Percentiles rank a stretch among this genome's conserved stretches.
These are phyloP conservation scores for Spicauda simplicius DNA, from an alignment of 2,888 invertebrate species.

Conservation along the genomic window DNA sequence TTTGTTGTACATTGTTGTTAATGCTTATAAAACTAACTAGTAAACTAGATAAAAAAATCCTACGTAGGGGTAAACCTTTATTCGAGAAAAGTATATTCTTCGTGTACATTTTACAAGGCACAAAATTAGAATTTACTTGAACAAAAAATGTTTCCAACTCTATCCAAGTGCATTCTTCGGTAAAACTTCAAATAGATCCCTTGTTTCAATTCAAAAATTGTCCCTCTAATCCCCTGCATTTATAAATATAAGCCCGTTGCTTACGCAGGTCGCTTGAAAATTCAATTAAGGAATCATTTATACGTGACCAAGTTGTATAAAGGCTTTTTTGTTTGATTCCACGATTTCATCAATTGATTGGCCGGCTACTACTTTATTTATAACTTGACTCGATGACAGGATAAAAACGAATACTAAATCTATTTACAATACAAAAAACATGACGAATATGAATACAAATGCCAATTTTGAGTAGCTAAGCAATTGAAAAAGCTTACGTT, in stretches of 20 bases:
- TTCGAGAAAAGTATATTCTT: too few species aligned
- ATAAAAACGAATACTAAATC: background rate
- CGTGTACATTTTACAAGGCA: too few species aligned
- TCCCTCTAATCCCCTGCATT: background rate
- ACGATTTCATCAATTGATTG: conserved; percentile 26
- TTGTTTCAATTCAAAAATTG: conserved; percentile 15
- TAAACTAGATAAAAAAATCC: too few species aligned
- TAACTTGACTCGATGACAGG: conserved; percentile 15
- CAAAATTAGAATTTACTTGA: background rate
- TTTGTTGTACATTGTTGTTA: too few species aligned
- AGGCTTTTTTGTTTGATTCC: conserved; percentile 38
- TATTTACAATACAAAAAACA: background rate
- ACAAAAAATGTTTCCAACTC: background rate
- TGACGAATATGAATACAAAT: too few species aligned
- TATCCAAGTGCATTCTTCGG: conserved; percentile 10
- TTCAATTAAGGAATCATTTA: conserved; percentile 54
- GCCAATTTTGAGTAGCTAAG: too few species aligned
- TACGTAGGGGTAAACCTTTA: too few species aligned
- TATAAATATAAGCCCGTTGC: conserved; percentile 2
- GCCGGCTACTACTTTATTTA: background rate
- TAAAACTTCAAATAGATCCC: conserved; percentile 13
- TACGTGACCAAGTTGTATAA: conserved; percentile 52
- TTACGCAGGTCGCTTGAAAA: conserved; percentile 50
- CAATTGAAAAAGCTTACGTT: too few species aligned
- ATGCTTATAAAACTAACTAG: too few species aligned